phyloP scores from a whole-genome alignment of 2,888 invertebrate genomes.

The Scaptomyza polygonia region DNA sequence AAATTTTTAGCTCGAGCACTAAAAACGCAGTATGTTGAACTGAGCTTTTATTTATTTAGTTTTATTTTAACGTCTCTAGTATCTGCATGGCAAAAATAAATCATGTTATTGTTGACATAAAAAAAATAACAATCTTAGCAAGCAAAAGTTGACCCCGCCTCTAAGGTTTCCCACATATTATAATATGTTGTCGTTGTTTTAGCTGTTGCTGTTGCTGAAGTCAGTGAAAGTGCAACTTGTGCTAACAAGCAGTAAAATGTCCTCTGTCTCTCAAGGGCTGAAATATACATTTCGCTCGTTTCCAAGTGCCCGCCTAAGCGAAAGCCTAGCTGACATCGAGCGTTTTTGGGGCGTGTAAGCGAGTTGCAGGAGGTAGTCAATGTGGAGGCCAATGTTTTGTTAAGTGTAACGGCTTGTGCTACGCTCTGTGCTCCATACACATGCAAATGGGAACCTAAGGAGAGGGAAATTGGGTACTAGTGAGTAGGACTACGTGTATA shows the following conservation, averaged over 20 bases:
- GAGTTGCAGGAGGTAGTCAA: constrained; percentile 21
- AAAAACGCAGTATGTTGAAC: neutral
- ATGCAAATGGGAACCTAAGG: constrained; percentile 37
- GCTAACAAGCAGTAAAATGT: constrained; percentile 55
- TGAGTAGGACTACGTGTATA: constrained; percentile 26
- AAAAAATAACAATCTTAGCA: constrained; percentile 6
- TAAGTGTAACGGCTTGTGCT: constrained; percentile 61
- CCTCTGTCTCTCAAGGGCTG: constrained; percentile 50
- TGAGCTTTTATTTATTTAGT: neutral
- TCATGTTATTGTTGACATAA: constrained; percentile 16
- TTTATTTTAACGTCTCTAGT: constrained; percentile 2
- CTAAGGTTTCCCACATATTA: constrained; percentile 7
- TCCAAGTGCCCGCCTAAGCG: constrained; percentile 50
- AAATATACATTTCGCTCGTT: constrained; percentile 56
- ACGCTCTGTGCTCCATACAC: constrained; percentile 40
- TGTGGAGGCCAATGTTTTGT: constrained; percentile 72
- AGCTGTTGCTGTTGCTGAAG: constrained; percentile 16
- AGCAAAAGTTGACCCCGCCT: constrained; percentile 11
- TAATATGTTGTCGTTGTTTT: constrained; percentile 12
- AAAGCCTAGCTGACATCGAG: constrained; percentile 40
- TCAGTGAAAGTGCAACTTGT: constrained; percentile 67
- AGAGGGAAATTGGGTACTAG: constrained; percentile 15
- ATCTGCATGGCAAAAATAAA: constrained; percentile 23
- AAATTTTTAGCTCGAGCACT: too few species aligned
- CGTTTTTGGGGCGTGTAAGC: neutral